Evolutionary conservation across 2,888 invertebrate genomes (phyloP).

Genomic region (Boloria euphrosyne): DNA sequence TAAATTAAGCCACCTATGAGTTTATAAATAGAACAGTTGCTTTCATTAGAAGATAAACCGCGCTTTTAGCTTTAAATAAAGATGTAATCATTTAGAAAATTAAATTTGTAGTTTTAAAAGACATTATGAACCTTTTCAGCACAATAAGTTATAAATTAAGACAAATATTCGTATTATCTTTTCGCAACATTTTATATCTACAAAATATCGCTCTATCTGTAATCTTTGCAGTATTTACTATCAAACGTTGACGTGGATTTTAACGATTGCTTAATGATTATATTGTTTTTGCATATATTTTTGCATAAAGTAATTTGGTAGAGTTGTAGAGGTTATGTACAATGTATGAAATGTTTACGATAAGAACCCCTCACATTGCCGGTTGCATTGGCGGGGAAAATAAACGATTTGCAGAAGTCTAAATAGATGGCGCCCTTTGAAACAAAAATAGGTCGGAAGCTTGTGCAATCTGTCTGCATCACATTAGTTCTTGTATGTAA

Average conservation of each 20-base stretch:
- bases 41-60: constrained; percentile 33
- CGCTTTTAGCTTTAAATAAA: constrained; percentile 9
- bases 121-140: background rate
- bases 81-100: background rate
- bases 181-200: background rate
- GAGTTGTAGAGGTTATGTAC: constrained; percentile 39
- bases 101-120: background rate
- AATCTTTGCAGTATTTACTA: constrained; percentile 16
- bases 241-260: constrained; percentile 30
- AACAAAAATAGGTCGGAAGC: constrained; percentile 38
- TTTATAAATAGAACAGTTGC: constrained; percentile 73
- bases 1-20: constrained; percentile 68
- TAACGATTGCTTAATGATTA: constrained; percentile 23
- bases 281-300: constrained; percentile 9
- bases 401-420: constrained; percentile 18
- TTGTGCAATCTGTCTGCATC: background rate
- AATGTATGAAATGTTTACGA: constrained; percentile 25
- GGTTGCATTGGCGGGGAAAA: constrained; percentile 3
- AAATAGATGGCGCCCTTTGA: constrained; percentile 44
- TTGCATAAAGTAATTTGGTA: constrained; percentile 1
- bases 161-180: background rate
- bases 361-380: constrained; percentile 28
- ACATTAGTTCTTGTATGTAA: background rate
- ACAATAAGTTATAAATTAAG: background rate
- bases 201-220: background rate